These are phyloP conservation scores for Staurois parvus DNA, from an alignment of 2,797 vertebrate species.

Conservation along the genomic window DNA sequence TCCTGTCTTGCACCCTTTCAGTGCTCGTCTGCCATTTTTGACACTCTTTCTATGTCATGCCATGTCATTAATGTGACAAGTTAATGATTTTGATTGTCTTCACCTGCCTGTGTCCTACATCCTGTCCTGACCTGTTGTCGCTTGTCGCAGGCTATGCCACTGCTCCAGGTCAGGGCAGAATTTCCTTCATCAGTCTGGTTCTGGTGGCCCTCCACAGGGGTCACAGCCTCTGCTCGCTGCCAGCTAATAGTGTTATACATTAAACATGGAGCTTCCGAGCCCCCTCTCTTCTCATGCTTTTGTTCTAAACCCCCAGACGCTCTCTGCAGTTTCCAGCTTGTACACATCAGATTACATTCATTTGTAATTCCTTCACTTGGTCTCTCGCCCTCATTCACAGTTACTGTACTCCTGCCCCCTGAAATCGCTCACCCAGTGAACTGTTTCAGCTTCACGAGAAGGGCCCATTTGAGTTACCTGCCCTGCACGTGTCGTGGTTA, in stretches of 20 bases:
- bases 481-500: constrained; percentile 41
- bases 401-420: constrained; percentile 30
- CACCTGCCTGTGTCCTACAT: constrained; percentile 63
- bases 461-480: constrained; percentile 17
- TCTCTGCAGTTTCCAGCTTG: constrained; percentile 77
- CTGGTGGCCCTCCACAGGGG: constrained; percentile 77
- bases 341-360: constrained; percentile 87
- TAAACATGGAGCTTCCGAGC: constrained; percentile 86
- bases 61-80: not conserved
- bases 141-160: constrained; percentile 53
- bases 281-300: constrained; percentile 64
- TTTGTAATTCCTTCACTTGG: constrained; percentile 76
- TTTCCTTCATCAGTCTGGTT: constrained; percentile 78
- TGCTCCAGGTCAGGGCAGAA: constrained; percentile 61
- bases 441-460: constrained; percentile 23
- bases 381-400: constrained; percentile 56
- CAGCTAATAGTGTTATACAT: constrained; percentile 89
- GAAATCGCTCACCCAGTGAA: constrained; percentile 45
- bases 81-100: not conserved
- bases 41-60: not conserved
- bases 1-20: not conserved
- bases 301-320: constrained; percentile 79
- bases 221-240: constrained; percentile 85
- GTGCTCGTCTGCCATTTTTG: not conserved
- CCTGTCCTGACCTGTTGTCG: constrained; percentile 64